Conservation (phyloP, 1,140 invertebrate genomes). For the Himalopsyche phryganea region DNA sequence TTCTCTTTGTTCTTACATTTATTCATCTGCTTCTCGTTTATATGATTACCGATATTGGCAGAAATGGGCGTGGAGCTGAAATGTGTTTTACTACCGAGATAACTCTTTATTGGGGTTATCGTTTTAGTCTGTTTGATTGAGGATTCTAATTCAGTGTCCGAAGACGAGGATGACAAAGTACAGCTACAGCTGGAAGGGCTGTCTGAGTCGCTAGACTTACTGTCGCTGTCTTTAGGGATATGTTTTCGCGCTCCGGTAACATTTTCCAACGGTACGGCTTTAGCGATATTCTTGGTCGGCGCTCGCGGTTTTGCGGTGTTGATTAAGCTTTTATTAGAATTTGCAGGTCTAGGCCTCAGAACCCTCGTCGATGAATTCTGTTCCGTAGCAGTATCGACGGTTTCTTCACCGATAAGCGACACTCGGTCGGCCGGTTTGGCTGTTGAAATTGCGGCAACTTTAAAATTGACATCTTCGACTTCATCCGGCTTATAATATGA, state of each 20-base stretch:
- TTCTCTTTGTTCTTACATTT: background rate
- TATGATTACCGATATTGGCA: background rate
- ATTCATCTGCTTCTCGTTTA: background rate
- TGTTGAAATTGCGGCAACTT: background rate
- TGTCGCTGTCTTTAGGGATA: too few species aligned
- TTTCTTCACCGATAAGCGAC: background rate
- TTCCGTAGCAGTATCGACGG: too few species aligned
- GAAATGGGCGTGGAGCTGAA: slow-evolving; percentile 7
- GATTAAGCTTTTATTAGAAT: too few species aligned
- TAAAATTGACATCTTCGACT: slow-evolving; percentile 21
- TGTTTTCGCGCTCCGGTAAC: too few species aligned
- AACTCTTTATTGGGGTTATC: too few species aligned
- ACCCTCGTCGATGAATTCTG: too few species aligned
- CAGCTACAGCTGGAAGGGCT: slow-evolving; percentile 1
- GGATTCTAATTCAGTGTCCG: background rate
- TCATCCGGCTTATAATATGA: slow-evolving; percentile 33
- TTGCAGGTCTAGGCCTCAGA: too few species aligned
- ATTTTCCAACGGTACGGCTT: too few species aligned
- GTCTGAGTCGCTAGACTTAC: background rate
- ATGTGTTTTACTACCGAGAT: background rate
- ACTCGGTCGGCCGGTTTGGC: background rate
- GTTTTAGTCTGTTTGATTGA: background rate
- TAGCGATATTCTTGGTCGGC: too few species aligned
- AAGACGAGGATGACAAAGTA: background rate
- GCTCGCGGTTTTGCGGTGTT: too few species aligned